Evolutionary conservation across 2,888 invertebrate genomes (phyloP), one percentile per base, ranked within the genome.

Genomic region (Aphidius colemani): DNA sequence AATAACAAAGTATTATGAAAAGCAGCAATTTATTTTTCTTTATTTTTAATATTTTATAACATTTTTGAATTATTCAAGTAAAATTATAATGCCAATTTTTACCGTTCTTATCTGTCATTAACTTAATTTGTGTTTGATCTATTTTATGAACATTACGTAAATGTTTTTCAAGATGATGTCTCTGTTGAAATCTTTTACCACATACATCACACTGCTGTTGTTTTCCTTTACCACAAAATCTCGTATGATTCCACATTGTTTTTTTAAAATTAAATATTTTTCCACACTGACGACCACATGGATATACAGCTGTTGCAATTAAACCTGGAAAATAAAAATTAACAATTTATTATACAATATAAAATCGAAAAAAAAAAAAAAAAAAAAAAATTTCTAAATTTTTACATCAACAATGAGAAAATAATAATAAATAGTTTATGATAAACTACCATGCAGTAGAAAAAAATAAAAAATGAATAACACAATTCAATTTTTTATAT

Each of bases 171-270:
- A 82, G 66, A 58, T 77, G 76, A 64, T 79, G 76, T 51, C 81
- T 82, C 64, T 78, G 76, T 63, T 81, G 78, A 68, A 80, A 78
- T 56, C 72, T 71, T 56, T 75, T 81, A 30, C 77, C 76, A 67
- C 83, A 84, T 43, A 77, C 71, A 10, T 75, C 73, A 66, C 83
- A 84, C 7, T 68, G 68, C 71, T 81, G 84, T 70, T 76, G 76
- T 45, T 80, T 78, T 61, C 78, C 79, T 67, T 82, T 78, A 13
- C 82, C 82, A 64, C 83, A 83, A 8, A 73, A 64, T 46, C 73
- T 71, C 10, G 74, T 71, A 62, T 82, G 80, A 13, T 75, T 74
- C 64, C 76, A 77, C 67, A 82, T 75, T 43, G 81, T 82, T 3
- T 80, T 77, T 65, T 78, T 79, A 57, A 75, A 73, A 39, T 70